These are phyloP conservation scores for Spodoptera littoralis DNA, from an alignment of 2,888 invertebrate species.

Conservation along the genomic window DNA sequence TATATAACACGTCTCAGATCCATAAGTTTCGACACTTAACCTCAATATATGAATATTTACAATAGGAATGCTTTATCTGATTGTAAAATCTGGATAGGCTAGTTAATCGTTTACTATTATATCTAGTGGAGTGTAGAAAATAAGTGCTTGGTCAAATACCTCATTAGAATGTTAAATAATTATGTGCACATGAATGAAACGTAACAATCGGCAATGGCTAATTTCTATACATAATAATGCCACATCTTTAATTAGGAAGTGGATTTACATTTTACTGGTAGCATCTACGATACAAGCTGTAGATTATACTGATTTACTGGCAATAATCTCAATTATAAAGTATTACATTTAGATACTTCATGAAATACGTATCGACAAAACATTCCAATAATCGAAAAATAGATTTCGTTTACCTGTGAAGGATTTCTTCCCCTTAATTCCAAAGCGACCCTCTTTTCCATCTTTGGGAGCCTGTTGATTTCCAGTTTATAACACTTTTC, in stretches of 20 bases:
- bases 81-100: slow-evolving; percentile 39
- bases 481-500: slow-evolving; percentile 76
- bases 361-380: slow-evolving; percentile 89
- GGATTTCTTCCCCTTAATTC: slow-evolving; percentile 97
- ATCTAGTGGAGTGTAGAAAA: slow-evolving; percentile 28
- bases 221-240: slow-evolving; percentile 84
- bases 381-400: slow-evolving; percentile 84
- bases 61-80: slow-evolving; percentile 61
- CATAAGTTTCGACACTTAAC: slow-evolving; percentile 83
- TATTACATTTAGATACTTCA: slow-evolving; percentile 74
- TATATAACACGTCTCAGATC: slow-evolving; percentile 68
- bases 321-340: slow-evolving; percentile 63
- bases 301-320: slow-evolving; percentile 51
- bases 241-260: slow-evolving; percentile 76
- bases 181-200: slow-evolving; percentile 85
- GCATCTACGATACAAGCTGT: slow-evolving; percentile 34
- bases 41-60: slow-evolving; percentile 80
- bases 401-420: slow-evolving; percentile 93
- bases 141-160: slow-evolving; percentile 47
- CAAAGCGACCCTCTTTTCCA: slow-evolving; percentile 98
- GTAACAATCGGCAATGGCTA: slow-evolving; percentile 87
- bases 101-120: slow-evolving; percentile 23
- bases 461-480: slow-evolving; percentile 78
- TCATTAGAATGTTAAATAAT: slow-evolving; percentile 59
- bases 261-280: slow-evolving; percentile 55